phyloP scores from a whole-genome alignment of 2,888 invertebrate genomes.

The Melipona beecheii region DNA sequence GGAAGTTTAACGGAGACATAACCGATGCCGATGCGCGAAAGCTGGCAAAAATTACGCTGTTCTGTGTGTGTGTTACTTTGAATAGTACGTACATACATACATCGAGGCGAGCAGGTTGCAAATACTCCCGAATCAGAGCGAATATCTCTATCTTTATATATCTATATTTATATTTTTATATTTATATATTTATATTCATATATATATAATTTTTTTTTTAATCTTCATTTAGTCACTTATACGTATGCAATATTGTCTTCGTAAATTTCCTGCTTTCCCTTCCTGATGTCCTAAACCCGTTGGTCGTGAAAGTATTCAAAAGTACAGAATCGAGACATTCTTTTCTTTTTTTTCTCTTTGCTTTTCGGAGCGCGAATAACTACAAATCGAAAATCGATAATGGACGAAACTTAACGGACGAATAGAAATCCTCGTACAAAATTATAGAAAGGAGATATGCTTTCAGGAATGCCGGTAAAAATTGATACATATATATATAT shows the following conservation, averaged over 20 bases:
- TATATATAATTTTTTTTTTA: conserved; percentile 45
- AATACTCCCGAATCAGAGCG: conserved; percentile 68
- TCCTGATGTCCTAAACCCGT: conserved; percentile 63
- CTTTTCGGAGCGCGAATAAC: not conserved
- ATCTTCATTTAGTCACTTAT: conserved; percentile 60
- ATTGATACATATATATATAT: not conserved
- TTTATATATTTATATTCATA: conserved; percentile 46
- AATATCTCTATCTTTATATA: conserved; percentile 60
- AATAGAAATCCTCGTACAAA: not conserved
- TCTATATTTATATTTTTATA: conserved; percentile 49
- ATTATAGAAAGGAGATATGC: not conserved
- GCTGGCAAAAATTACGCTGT: conserved; percentile 62
- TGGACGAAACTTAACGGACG: not conserved
- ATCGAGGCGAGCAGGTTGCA: conserved; percentile 69
- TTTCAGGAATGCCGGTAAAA: conserved; percentile 12
- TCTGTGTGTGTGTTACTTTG: conserved; percentile 46
- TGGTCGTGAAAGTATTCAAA: conserved; percentile 64
- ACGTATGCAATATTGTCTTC: conserved; percentile 71
- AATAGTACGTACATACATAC: conserved; percentile 66
- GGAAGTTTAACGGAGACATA: conserved; percentile 58
- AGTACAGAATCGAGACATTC: conserved; percentile 50
- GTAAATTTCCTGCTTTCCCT: conserved; percentile 65
- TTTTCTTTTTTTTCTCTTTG: not conserved
- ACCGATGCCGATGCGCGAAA: conserved; percentile 62
- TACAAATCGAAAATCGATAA: not conserved